These are phyloP conservation scores for Ephialtes manifestator DNA, from an alignment of 2,888 invertebrate species.

Conservation along the genomic window DNA sequence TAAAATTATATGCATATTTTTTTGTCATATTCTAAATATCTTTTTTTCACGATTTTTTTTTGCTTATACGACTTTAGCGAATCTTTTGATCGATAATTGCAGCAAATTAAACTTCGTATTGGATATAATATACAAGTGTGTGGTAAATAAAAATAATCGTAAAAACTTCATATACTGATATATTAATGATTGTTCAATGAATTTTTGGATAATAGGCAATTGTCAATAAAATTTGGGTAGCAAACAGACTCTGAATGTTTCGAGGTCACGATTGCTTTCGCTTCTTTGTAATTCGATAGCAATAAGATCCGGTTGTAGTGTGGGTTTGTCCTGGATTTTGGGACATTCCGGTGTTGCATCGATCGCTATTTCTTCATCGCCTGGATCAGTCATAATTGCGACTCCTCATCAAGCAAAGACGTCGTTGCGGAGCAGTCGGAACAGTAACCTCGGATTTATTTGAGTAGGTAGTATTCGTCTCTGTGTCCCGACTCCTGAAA, in stretches of 20 bases:
- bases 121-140: not conserved
- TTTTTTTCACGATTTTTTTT: not conserved
- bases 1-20: not conserved
- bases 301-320: slow-evolving; percentile 42
- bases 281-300: slow-evolving; percentile 68
- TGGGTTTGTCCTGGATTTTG: slow-evolving; percentile 61
- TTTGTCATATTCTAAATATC: not conserved
- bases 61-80: too few relatives aligned
- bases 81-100: not conserved
- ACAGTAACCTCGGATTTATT: slow-evolving; percentile 49
- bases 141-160: not conserved
- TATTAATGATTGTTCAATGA: not conserved
- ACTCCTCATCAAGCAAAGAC: slow-evolving; percentile 31
- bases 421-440: slow-evolving; percentile 41
- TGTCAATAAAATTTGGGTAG: slow-evolving; percentile 40
- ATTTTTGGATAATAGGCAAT: not conserved
- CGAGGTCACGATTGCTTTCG: slow-evolving; percentile 62
- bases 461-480: slow-evolving; percentile 40
- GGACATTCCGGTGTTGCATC: slow-evolving; percentile 14
- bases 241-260: slow-evolving; percentile 51
- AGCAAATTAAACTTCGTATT: not conserved
- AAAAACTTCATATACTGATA: not conserved
- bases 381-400: slow-evolving; percentile 57
- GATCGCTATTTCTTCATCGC: slow-evolving; percentile 36
- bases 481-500: slow-evolving; percentile 55